Evolutionary conservation across 1,140 invertebrate species (phyloP).

Genomic region (Pseudomyrmex concolor): DNA sequence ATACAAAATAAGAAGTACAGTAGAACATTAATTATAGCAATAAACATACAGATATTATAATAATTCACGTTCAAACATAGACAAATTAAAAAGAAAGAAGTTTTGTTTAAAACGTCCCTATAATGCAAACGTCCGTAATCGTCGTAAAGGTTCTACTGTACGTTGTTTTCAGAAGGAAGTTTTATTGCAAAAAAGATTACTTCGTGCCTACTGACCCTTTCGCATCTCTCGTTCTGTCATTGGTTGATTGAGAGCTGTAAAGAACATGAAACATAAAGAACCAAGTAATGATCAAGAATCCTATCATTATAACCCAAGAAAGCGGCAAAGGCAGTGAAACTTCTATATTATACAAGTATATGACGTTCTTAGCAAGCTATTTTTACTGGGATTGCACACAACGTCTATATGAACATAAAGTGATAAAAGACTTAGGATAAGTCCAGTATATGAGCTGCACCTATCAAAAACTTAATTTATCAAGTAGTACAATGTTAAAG

Average conservation of each 20-base stretch:
- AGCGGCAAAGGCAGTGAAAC: constrained; percentile 10
- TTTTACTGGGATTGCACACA: constrained; percentile 20
- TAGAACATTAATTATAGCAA: background rate
- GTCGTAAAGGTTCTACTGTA: constrained; percentile 28
- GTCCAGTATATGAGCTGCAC: too few species aligned
- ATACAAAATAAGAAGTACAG: constrained; percentile 44
- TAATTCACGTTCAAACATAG: too few species aligned
- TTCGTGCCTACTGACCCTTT: constrained; percentile 77
- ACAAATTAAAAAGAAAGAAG: too few species aligned
- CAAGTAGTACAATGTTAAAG: too few species aligned
- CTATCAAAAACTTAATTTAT: too few species aligned
- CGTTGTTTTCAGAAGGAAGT: background rate
- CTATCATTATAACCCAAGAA: constrained; percentile 9
- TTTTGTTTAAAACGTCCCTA: constrained; percentile 15
- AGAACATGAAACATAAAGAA: constrained; percentile 77
- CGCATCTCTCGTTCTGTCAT: constrained; percentile 81
- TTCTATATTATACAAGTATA: background rate
- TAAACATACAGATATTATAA: too few species aligned
- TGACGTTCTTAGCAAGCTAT: constrained; percentile 7
- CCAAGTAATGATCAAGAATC: constrained; percentile 55
- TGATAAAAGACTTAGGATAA: background rate
- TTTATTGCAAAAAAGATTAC: constrained; percentile 18
- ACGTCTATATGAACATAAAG: background rate
- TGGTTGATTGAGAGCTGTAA: constrained; percentile 76
- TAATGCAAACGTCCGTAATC: background rate